A percentile compares a stretch with the other conserved stretches of the same genome.
phyloP scores from a whole-genome alignment of 2,113 vertebrate genomes.

The Grallaria varia region DNA sequence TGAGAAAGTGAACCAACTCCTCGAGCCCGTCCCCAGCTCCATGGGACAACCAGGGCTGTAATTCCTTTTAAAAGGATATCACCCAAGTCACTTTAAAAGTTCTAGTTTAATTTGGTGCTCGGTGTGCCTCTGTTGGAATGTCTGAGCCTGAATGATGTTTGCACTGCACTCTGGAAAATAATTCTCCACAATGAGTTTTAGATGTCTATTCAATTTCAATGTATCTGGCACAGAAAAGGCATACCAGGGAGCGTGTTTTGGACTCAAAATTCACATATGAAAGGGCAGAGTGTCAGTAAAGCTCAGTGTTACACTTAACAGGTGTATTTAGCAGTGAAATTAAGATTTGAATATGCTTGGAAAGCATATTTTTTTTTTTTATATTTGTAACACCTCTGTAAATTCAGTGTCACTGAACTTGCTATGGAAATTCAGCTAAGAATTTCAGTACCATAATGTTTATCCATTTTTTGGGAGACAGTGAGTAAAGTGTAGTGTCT shows the following conservation, averaged over 20 bases:
- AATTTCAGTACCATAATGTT: not conserved
- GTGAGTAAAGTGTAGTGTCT: conserved; percentile 36
- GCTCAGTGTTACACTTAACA: not conserved
- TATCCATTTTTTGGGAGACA: conserved; percentile 9
- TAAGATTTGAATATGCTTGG: not conserved
- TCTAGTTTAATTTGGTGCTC: not conserved
- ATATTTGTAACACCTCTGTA: not conserved
- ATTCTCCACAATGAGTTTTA: not conserved
- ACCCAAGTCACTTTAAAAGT: not conserved
- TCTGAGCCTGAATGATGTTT: not conserved
- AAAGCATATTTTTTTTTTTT: not conserved
- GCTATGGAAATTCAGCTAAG: not conserved
- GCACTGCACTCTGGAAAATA: not conserved
- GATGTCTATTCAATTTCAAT: not conserved
- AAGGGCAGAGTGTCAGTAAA: not conserved
- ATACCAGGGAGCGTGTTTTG: not conserved
- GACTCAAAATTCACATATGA: not conserved
- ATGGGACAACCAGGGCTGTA: not conserved
- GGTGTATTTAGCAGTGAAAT: not conserved
- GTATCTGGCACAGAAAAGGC: not conserved
- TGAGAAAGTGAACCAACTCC: not conserved
- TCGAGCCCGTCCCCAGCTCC: not conserved
- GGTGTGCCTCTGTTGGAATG: not conserved
- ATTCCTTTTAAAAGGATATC: not conserved
- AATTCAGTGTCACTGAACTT: not conserved